Percentiles rank a stretch among this genome's conserved stretches.
Evolutionary conservation across 2,797 vertebrate genomes (phyloP).

Genomic region (Myotis planiceps): DNA sequence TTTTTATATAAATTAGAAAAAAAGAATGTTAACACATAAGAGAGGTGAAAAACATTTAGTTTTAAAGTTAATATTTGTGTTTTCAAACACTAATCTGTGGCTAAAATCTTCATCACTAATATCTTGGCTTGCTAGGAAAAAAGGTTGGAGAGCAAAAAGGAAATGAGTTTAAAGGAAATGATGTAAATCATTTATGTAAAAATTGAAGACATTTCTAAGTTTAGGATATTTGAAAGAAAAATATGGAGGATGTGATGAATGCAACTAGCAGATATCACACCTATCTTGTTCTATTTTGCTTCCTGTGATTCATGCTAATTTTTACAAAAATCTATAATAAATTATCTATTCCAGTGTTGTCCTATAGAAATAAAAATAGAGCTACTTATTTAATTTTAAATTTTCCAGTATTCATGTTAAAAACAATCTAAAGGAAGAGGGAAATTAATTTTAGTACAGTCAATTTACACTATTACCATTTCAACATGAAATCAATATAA

Average conservation of each 20-base stretch:
- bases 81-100: constrained; percentile 35
- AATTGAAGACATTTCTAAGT: neutral
- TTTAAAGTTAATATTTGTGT: neutral
- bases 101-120: neutral
- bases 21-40: constrained; percentile 34
- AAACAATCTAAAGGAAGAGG: neutral
- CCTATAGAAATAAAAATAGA: constrained; percentile 6
- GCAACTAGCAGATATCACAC: neutral
- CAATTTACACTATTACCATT: neutral
- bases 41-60: constrained; percentile 1
- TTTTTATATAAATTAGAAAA: constrained; percentile 3
- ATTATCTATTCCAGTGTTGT: neutral
- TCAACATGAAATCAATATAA: neutral
- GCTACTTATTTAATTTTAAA: neutral
- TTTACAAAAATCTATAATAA: constrained; percentile 15
- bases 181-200: neutral
- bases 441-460: neutral
- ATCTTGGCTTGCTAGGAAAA: neutral
- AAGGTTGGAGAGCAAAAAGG: neutral
- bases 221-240: constrained; percentile 30
- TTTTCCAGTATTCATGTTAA: neutral
- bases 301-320: neutral
- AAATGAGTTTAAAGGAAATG: constrained; percentile 17
- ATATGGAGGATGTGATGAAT: neutral
- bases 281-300: neutral